These are phyloP conservation scores for Myrmecophaga tridactyla DNA, from an alignment of 2,113 vertebrate species.

Conservation along the genomic window DNA sequence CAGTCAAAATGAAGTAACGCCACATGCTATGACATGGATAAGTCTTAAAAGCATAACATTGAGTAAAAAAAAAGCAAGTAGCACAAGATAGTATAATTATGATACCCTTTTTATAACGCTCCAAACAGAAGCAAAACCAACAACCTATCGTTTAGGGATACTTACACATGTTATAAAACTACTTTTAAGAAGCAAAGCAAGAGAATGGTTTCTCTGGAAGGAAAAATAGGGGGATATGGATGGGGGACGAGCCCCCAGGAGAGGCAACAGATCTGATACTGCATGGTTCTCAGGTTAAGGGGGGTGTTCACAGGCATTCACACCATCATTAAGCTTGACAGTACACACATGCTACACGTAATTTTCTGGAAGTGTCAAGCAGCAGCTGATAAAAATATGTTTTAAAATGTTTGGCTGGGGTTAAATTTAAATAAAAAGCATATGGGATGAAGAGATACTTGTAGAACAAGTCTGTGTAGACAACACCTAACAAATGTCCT, in stretches of 20 bases:
- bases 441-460: background rate
- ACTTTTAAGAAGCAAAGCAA: background rate
- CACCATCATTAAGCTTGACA: background rate
- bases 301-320: background rate
- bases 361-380: background rate
- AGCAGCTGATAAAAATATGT: background rate
- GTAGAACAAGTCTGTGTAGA: background rate
- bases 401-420: background rate
- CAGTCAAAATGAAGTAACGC: background rate
- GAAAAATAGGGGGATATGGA: background rate
- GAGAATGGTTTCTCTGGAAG: background rate
- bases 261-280: background rate
- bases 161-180: background rate
- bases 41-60: background rate
- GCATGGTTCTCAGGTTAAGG: rapidly evolving
- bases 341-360: background rate
- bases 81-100: background rate
- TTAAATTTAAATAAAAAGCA: background rate
- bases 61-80: background rate
- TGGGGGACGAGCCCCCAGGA: background rate
- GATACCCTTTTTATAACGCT: background rate
- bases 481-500: background rate
- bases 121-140: background rate
- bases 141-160: background rate
- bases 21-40: background rate